phyloP scores from a whole-genome alignment of 2,888 invertebrate species.

The Drosophila pseudotakahashii region DNA sequence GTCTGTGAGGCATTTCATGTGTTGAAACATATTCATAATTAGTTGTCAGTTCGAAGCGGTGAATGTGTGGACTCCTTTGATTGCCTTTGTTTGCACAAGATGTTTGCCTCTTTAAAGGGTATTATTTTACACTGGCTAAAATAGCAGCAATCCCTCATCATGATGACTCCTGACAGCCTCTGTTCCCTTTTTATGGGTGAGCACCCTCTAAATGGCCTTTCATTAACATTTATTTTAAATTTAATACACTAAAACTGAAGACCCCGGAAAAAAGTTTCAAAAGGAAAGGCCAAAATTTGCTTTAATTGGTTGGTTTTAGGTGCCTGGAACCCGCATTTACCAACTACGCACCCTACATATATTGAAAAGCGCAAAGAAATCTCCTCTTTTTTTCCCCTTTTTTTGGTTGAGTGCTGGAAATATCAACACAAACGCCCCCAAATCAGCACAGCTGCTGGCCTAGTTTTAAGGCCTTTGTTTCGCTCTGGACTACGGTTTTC shows the following conservation, averaged over 20 bases:
- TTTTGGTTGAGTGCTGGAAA: slow-evolving; percentile 26
- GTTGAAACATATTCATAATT: slow-evolving; percentile 77
- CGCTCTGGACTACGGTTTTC: slow-evolving; percentile 49
- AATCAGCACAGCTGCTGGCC: slow-evolving; percentile 73
- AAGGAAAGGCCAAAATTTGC: slow-evolving; percentile 32
- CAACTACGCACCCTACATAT: slow-evolving; percentile 29
- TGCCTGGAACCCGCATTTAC: background rate
- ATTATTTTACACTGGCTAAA: slow-evolving; percentile 1
- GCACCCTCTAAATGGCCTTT: slow-evolving; percentile 61
- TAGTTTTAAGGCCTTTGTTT: slow-evolving; percentile 72
- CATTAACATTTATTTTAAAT: slow-evolving; percentile 76
- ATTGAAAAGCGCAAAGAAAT: slow-evolving; percentile 74
- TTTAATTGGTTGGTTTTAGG: slow-evolving; percentile 68
- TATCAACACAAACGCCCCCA: slow-evolving; percentile 60
- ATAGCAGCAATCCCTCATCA: slow-evolving; percentile 29
- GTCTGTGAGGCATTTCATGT: slow-evolving; percentile 53
- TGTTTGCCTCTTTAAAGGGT: slow-evolving; percentile 25
- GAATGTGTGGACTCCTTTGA: slow-evolving; percentile 28
- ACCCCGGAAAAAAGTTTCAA: slow-evolving; percentile 13
- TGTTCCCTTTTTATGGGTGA: slow-evolving; percentile 1
- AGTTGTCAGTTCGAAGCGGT: slow-evolving; percentile 52
- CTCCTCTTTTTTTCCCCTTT: slow-evolving; percentile 11
- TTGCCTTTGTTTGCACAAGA: slow-evolving; percentile 34
- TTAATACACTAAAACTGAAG: slow-evolving; percentile 57
- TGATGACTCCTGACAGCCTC: slow-evolving; percentile 49